Evolutionary conservation across 2,888 invertebrate genomes (phyloP).

Genomic region (Macaria liturata): DNA sequence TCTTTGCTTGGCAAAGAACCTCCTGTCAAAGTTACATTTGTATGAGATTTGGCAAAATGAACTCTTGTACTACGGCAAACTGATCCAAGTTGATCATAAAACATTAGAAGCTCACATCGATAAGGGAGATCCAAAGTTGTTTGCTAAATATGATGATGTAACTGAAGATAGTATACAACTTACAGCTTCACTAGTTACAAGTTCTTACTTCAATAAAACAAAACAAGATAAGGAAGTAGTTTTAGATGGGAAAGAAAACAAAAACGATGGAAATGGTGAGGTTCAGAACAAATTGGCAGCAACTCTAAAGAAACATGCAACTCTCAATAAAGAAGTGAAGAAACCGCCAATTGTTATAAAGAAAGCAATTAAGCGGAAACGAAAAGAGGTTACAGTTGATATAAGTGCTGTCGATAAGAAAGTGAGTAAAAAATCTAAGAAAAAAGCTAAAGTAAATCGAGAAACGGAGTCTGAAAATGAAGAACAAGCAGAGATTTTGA

Average conservation of each 20-base stretch:
- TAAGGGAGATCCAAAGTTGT: conserved; percentile 48
- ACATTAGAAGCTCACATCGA: conserved; percentile 63
- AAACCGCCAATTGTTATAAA: conserved; percentile 49
- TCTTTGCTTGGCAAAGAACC: conserved; percentile 71
- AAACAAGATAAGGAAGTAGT: conserved; percentile 19
- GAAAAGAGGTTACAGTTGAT: conserved; percentile 57
- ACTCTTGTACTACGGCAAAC: conserved; percentile 66
- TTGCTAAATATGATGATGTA: conserved; percentile 65
- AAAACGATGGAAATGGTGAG: conserved; percentile 31
- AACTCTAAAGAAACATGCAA: conserved; percentile 69
- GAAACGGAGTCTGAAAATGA: conserved; percentile 43
- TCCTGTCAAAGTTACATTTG: conserved; percentile 71
- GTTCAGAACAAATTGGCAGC: conserved; percentile 60
- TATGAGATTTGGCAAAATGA: conserved; percentile 77
- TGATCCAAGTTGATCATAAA: conserved; percentile 69
- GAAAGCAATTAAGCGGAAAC: conserved; percentile 54
- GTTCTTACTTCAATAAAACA: conserved; percentile 67
- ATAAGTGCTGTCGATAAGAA: conserved; percentile 44
- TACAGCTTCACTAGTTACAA: conserved; percentile 70
- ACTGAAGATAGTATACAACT: conserved; percentile 66
- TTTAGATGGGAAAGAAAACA: conserved; percentile 33
- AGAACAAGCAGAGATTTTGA: conserved; percentile 43
- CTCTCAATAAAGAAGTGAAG: conserved; percentile 56
- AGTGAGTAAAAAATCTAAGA: conserved; percentile 43
- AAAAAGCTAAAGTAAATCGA: conserved; percentile 34